Conservation (phyloP, 2,888 invertebrate species). For the Diarsia mendica region DNA sequence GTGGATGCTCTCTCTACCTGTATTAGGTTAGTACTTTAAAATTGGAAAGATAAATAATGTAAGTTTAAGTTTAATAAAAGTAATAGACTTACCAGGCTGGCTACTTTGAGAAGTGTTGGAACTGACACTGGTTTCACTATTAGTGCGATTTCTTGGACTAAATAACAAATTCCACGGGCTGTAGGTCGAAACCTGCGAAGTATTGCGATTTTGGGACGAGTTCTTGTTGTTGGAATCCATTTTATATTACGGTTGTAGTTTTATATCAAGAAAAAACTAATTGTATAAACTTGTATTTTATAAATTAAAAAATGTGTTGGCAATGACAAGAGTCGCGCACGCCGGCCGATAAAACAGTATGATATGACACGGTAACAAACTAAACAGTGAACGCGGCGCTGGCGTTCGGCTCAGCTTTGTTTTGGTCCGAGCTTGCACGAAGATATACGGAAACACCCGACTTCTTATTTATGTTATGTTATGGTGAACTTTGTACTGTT, state of each 20-base stretch:
- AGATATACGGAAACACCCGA: slow-evolving; percentile 80
- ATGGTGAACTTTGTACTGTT: slow-evolving; percentile 77
- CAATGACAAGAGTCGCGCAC: slow-evolving; percentile 70
- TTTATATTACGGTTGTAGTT: slow-evolving; percentile 55
- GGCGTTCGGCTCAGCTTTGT: slow-evolving; percentile 75
- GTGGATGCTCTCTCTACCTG: not conserved
- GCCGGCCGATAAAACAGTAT: slow-evolving; percentile 78
- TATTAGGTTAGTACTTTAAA: not conserved
- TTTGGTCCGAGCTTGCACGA: slow-evolving; percentile 84
- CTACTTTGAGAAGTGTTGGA: slow-evolving; percentile 77
- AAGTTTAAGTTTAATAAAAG: not conserved
- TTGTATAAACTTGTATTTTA: slow-evolving; percentile 9
- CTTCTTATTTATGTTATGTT: slow-evolving; percentile 74
- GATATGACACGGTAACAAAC: slow-evolving; percentile 76
- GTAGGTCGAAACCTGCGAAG: slow-evolving; percentile 74
- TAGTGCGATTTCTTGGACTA: slow-evolving; percentile 81
- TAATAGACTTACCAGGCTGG: slow-evolving; percentile 77
- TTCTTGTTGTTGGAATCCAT: slow-evolving; percentile 83
- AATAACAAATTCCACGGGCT: slow-evolving; percentile 87
- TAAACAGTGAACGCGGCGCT: slow-evolving; percentile 70
- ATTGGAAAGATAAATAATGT: slow-evolving; percentile 2
- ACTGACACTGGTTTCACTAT: slow-evolving; percentile 85
- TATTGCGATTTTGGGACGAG: slow-evolving; percentile 74
- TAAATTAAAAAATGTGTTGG: slow-evolving; percentile 11
- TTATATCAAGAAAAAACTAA: slow-evolving; percentile 30